Base-by-base conservation (phyloP, 1,140 invertebrate species). In the Sarcophaga peregrina region DNA sequence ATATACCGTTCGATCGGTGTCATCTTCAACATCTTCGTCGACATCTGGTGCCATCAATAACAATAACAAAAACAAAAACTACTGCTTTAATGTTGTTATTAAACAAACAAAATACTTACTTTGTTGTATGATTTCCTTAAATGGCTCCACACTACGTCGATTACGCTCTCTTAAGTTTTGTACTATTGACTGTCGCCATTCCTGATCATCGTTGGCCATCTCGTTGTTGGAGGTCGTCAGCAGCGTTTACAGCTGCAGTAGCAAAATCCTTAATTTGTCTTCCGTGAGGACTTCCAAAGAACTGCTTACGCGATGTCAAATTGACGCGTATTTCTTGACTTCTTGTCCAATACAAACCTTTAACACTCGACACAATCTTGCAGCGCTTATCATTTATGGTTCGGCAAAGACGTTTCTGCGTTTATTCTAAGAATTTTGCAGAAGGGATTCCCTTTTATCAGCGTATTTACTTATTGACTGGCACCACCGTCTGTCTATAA, bases 91-190 rank as follows among this genome's bases (percentile, higher is more conserved):
- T 13, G 74, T 82, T 62, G 86, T 92, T 72, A 25, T 91, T 73
- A 37, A 37, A 37, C 25, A 37, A 37, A 37, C 25, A 37, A 2
- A 37, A 37, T 11, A 83, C 88, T 88, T 91, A 94, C 93, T 93
- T 86, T 93, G 91, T 85, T 90, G 90, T 84, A 94, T 93, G 82
- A 94, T 91, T 88, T 94, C 93, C 82, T 93, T 91, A 85, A 93
- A 94, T 85, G 92, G 92, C 52, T 91, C 86, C 20, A 92, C 92
- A 90, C 94, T 92, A 80, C 89, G 90, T 86, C 89, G 91, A 87
- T 94, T 93, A 85, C 93, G 91, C 78, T 92, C 91, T 46, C 92
- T 92, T 78, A 94, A 86, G 85, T 93, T 92, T 83, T 87, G 89
- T 84, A 94, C 88, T 84, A 94, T 90, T 87, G 91, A 90, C 83